phyloP scores from a whole-genome alignment of 2,888 invertebrate genomes.

The Drosophila putrida region DNA sequence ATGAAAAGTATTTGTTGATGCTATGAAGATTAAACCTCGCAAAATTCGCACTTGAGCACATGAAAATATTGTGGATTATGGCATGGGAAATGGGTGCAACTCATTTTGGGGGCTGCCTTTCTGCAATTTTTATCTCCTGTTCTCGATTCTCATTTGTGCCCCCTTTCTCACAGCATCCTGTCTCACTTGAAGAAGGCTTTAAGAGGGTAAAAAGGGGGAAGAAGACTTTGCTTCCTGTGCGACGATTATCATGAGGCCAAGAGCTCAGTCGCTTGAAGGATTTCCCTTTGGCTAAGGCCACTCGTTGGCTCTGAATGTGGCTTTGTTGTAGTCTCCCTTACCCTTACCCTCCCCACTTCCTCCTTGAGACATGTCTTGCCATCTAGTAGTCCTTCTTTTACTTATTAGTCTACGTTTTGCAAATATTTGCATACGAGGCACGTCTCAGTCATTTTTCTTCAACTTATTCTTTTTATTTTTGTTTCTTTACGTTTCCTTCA shows the following conservation, averaged over 20 bases:
- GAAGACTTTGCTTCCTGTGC: slow-evolving; percentile 41
- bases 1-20: slow-evolving; percentile 43
- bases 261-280: slow-evolving; percentile 52
- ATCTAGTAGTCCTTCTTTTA: slow-evolving; percentile 26
- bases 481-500: slow-evolving; percentile 50
- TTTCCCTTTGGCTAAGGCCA: slow-evolving; percentile 41
- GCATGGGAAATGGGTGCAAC: slow-evolving; percentile 34
- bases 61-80: slow-evolving; percentile 23
- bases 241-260: slow-evolving; percentile 29
- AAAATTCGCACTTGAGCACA: slow-evolving; percentile 18
- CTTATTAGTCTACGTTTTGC: slow-evolving; percentile 79
- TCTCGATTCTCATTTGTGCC: slow-evolving; percentile 38
- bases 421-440: slow-evolving; percentile 83
- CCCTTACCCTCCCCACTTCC: no score
- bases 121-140: slow-evolving; percentile 29
- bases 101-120: slow-evolving; percentile 22
- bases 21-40: slow-evolving; percentile 17
- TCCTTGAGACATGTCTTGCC: slow-evolving; percentile 19
- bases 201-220: background rate
- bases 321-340: slow-evolving; percentile 40
- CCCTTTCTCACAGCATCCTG: background rate
- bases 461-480: slow-evolving; percentile 61
- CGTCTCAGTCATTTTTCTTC: slow-evolving; percentile 77
- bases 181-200: background rate
- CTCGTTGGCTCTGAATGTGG: slow-evolving; percentile 34